phyloP scores from a whole-genome alignment of 2,888 invertebrate species.

The Rhagophthalmus giganteus region DNA sequence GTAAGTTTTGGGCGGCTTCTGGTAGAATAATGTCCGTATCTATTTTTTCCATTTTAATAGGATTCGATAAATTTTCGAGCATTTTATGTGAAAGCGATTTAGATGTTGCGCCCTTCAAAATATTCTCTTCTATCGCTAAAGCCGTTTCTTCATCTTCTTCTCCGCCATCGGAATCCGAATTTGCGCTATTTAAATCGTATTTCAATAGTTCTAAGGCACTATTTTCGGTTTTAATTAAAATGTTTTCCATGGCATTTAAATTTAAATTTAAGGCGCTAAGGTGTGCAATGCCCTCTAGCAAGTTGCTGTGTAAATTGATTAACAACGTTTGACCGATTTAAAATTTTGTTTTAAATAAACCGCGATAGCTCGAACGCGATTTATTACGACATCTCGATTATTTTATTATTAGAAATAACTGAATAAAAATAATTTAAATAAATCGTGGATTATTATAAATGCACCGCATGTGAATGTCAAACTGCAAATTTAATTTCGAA shows the following conservation, averaged over 20 bases:
- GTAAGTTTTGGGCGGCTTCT: constrained; percentile 42
- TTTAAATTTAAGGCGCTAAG: not conserved
- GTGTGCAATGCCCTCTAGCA: not conserved
- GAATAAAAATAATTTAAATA: too few relatives aligned
- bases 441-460: too few relatives aligned
- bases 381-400: too few relatives aligned
- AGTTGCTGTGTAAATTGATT: too few relatives aligned
- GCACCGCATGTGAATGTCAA: not conserved
- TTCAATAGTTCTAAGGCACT: constrained; percentile 45
- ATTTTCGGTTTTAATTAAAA: constrained; percentile 14
- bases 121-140: constrained; percentile 45
- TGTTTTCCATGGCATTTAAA: constrained; percentile 21
- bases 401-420: too few relatives aligned
- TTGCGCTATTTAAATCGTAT: constrained; percentile 45
- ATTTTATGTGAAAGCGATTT: not conserved
- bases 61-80: not conserved
- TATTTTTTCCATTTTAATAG: constrained; percentile 10
- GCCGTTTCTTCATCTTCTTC: constrained; percentile 45
- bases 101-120: constrained; percentile 33
- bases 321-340: too few relatives aligned
- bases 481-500: constrained; percentile 12
- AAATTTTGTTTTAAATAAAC: too few relatives aligned
- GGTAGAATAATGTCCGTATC: constrained; percentile 49
- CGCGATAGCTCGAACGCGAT: too few relatives aligned
- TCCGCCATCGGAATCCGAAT: constrained; percentile 49